phyloP scores from a whole-genome alignment of 1,140 invertebrate species.

The Danaus plexippus region DNA sequence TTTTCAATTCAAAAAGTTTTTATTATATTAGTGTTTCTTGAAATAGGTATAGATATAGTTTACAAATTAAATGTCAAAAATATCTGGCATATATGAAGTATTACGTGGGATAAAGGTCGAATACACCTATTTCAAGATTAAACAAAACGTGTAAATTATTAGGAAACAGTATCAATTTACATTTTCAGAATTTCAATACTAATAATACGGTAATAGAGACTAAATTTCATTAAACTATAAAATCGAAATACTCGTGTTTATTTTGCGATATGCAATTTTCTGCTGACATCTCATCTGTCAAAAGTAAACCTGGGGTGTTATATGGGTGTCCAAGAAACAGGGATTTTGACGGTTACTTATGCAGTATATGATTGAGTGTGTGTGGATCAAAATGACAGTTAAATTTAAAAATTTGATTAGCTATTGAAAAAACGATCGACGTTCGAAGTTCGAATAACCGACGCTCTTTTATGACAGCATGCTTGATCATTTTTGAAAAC shows the following conservation, averaged over 20 bases:
- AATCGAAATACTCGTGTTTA: constrained; percentile 36
- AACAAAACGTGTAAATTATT: neutral
- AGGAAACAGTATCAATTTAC: neutral
- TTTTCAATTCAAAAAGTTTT: too few relatives aligned
- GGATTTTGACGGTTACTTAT: constrained; percentile 27
- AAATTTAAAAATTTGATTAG: constrained; percentile 21
- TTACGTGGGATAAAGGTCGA: too few relatives aligned
- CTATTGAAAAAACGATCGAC: constrained; percentile 17
- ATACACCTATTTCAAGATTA: too few relatives aligned
- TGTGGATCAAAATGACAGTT: constrained; percentile 19
- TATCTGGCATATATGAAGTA: too few relatives aligned
- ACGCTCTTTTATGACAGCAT: constrained; percentile 1
- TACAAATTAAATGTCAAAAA: too few relatives aligned
- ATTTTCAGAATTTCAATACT: constrained; percentile 13
- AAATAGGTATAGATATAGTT: too few relatives aligned
- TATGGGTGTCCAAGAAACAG: constrained; percentile 29
- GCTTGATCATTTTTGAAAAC: too few relatives aligned
- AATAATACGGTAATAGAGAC: constrained; percentile 3
- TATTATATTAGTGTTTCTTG: too few relatives aligned
- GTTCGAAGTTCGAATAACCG: neutral
- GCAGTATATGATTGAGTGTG: constrained; percentile 22
- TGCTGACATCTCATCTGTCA: constrained; percentile 50
- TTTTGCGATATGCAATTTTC: constrained; percentile 49
- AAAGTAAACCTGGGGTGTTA: constrained; percentile 39
- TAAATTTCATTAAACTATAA: constrained; percentile 6